Evolutionary conservation across 2,113 vertebrate species (phyloP).

Genomic region (Mastomys natalensis): DNA sequence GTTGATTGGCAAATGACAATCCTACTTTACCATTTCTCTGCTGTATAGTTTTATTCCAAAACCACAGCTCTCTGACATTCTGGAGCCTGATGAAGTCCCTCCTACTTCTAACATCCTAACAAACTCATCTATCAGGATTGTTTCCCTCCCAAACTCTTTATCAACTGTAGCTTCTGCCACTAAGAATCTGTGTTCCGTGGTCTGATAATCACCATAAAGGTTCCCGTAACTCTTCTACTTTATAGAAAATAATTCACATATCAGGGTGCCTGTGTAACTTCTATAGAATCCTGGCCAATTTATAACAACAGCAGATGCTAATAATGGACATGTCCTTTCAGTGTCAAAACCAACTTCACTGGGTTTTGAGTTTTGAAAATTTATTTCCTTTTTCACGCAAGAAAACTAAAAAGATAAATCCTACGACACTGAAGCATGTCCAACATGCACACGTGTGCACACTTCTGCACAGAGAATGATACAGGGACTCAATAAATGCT

Average conservation of each 20-base stretch:
- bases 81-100: background rate
- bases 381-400: background rate
- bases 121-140: background rate
- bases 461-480: background rate
- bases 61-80: background rate
- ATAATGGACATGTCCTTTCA: background rate
- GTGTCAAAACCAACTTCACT: background rate
- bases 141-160: background rate
- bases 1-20: background rate
- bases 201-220: background rate
- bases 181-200: background rate
- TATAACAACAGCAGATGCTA: background rate
- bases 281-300: background rate
- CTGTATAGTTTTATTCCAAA: background rate
- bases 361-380: constrained; percentile 15
- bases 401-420: background rate
- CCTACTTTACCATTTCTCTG: background rate
- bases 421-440: background rate
- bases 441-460: background rate
- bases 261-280: background rate
- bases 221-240: background rate
- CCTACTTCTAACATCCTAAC: background rate
- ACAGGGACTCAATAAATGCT: constrained; percentile 43
- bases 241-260: background rate
- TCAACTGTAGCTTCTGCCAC: background rate